phyloP scores from a whole-genome alignment of 23 tunicate species.

The Phallusia fumigata region DNA sequence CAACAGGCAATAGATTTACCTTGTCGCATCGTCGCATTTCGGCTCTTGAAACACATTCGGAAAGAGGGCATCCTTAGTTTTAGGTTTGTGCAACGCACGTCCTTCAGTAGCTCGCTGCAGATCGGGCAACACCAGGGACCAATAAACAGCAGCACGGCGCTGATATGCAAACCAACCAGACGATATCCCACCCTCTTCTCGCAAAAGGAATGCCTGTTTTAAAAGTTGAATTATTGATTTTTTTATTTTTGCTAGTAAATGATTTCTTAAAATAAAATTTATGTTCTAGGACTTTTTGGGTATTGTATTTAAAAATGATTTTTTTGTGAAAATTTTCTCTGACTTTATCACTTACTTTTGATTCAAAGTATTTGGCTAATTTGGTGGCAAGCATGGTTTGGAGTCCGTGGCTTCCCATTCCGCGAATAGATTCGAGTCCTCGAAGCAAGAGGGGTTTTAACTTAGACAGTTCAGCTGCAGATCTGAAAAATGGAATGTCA shows the following conservation, averaged over 20 bases:
- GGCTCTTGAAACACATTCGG: conserved; percentile 51
- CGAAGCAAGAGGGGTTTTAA: conserved; percentile 46
- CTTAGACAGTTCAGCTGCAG: conserved; percentile 22
- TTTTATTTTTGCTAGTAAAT: no score
- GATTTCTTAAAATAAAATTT: no score
- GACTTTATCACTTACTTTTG: conserved; percentile 66
- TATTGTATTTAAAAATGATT: no score
- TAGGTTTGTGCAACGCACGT: conserved; percentile 1
- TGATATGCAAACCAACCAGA: conserved; percentile 61
- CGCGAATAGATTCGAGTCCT: conserved; percentile 69
- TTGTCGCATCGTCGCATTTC: conserved; percentile 42
- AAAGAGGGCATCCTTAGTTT: conserved; percentile 55
- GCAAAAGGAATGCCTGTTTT: conserved; percentile 31
- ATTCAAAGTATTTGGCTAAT: conserved; percentile 82
- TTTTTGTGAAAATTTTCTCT: no score
- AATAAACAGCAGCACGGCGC: conserved; percentile 68
- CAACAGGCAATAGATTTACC: conserved; percentile 23
- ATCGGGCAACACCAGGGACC: conserved; percentile 59
- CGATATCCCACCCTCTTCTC: conserved; percentile 28
- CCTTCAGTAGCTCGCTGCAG: conserved; percentile 26
- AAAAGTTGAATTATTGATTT: no score
- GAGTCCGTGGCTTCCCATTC: conserved; percentile 71
- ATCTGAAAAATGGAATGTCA: neutral
- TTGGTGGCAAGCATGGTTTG: conserved; percentile 42
- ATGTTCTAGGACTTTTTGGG: no score